phyloP scores from a whole-genome alignment of 2,888 invertebrate genomes.

The Mechanitis mazaeus region DNA sequence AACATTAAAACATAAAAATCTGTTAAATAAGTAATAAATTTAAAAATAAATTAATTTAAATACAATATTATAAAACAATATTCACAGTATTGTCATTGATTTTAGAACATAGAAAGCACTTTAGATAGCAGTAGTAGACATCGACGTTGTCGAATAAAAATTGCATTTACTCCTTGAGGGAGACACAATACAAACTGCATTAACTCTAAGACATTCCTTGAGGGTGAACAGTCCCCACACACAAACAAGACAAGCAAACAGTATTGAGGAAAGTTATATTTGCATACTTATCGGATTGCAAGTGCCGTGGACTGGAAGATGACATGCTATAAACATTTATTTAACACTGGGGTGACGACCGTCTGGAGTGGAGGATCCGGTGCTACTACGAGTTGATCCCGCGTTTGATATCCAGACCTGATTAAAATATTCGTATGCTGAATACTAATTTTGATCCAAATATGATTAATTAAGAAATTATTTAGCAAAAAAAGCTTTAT shows the following conservation, averaged over 20 bases:
- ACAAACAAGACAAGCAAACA: conserved; percentile 24
- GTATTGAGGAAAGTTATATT: conserved; percentile 31
- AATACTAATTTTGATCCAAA: no score
- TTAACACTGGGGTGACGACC: conserved; percentile 1
- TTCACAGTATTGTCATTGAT: neutral
- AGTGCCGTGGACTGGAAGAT: conserved; percentile 12
- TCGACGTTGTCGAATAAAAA: neutral
- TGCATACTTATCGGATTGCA: conserved; percentile 38
- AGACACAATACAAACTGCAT: conserved; percentile 19
- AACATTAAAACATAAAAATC: no score
- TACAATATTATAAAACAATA: no score
- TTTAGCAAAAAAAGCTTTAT: no score
- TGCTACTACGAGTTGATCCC: neutral
- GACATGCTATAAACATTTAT: conserved; percentile 11
- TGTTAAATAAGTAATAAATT: no score
- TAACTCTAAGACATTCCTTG: conserved; percentile 11
- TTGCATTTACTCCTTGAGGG: conserved; percentile 3
- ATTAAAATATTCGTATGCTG: no score
- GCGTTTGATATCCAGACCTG: no score
- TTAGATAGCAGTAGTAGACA: neutral
- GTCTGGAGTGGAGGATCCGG: conserved; percentile 3
- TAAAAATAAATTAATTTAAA: no score
- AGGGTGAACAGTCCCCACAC: conserved; percentile 11
- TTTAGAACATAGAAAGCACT: neutral
- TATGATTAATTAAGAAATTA: no score